Evolutionary conservation across 1,140 invertebrate species (phyloP), one percentile per base, ranked within the genome.

Genomic region (Theocolax elegans): DNA sequence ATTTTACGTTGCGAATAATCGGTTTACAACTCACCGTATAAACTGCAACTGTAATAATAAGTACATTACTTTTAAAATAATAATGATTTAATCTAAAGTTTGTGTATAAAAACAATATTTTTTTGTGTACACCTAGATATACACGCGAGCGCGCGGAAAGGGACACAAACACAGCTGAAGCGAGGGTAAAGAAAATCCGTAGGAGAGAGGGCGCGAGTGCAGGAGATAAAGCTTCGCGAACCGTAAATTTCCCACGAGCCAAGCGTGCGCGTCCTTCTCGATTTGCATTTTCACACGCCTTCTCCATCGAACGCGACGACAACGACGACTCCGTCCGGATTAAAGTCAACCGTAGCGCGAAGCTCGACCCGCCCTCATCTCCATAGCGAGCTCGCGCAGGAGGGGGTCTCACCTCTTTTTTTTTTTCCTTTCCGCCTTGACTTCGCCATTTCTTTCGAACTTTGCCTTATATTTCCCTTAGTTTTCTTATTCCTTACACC

Each of bases 271-370:
- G 19, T 53, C 49, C 56, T 71, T 53, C 44, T 59, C 25, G 48
- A 54, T 54, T 69, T 69, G 38, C 59, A 69, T 69, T 69, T 54
- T 63, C 59, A 31, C 59, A 46, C 48, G 66, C 56, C 44, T 51
- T 51, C 25, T 29, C 31, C 13, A 51, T 68, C 46, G 31, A 59
- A 27, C 31, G 29, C 17, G 29, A 29, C 44, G 44, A 19, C 31
- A 46, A 46, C 25, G 58, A 54, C 46, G 42, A 58, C 42, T 46
- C 42, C 19, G 19, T n/a, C 21, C 38, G 38, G 67, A 69, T 63
- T 69, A 69, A 69, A 63, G 67, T 63, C 49, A 21, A 21, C 19
- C 49, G n/a, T 46, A n/a, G 62, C 15, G 23, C 17, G 27, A 58
- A 35, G 0, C 53, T 35, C 25, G 1, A n/a, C 15, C 29, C 23